phyloP scores from a whole-genome alignment of 2,113 vertebrate species.

The Orycteropus afer region DNA sequence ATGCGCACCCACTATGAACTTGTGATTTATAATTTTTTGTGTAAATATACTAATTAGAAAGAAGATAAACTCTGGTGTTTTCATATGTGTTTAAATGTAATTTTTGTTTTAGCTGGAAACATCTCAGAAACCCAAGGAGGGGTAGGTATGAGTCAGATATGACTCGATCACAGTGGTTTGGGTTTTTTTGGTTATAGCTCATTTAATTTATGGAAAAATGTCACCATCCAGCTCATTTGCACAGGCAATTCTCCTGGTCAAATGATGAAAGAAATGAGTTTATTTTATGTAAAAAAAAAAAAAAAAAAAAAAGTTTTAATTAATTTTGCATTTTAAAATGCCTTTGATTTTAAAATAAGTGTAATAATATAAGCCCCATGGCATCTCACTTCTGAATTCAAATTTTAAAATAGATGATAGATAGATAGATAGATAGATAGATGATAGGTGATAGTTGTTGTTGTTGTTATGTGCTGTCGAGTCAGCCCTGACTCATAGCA shows the following conservation, averaged over 20 bases:
- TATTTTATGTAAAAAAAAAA: not conserved
- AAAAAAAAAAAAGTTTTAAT: not conserved
- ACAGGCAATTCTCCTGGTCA: not conserved
- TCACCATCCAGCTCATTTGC: not conserved
- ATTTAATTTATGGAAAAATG: not conserved
- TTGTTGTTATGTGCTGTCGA: too few species aligned
- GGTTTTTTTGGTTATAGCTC: not conserved
- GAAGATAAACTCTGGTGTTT: not conserved
- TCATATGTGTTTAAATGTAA: not conserved
- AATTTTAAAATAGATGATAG: not conserved
- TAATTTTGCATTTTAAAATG: not conserved
- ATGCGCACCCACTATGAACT: not conserved
- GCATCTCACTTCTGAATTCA: not conserved
- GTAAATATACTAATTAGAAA: not conserved
- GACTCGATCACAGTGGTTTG: too few species aligned
- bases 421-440: not conserved
- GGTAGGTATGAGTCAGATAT: too few species aligned
- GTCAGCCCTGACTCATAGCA: too few species aligned
- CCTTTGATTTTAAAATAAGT: not conserved
- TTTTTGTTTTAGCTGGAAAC: too few species aligned
- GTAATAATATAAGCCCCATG: not conserved
- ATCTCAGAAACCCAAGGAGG: too few species aligned
- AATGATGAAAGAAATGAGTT: too few species aligned
- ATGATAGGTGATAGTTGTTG: not conserved
- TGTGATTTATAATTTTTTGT: not conserved